phyloP scores from a whole-genome alignment of 2,888 invertebrate genomes.

The Chymomyza caudatula region DNA sequence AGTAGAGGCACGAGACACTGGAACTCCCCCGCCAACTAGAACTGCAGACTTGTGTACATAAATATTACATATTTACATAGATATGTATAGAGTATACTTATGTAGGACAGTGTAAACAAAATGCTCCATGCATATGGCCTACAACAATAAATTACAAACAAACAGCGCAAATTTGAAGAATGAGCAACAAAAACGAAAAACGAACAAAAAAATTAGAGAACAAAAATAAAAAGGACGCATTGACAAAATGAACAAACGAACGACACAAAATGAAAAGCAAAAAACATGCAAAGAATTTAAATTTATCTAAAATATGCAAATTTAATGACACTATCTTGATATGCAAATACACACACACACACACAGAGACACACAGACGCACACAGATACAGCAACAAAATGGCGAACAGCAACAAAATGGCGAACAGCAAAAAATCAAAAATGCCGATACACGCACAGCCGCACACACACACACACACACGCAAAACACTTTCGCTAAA shows the following conservation, averaged over 20 bases:
- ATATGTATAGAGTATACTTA: not conserved
- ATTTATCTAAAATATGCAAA: constrained; percentile 67
- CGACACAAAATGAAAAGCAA: constrained; percentile 23
- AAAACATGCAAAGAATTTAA: constrained; percentile 62
- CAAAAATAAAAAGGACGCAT: constrained; percentile 26
- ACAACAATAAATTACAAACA: constrained; percentile 45
- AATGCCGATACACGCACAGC: constrained; percentile 38
- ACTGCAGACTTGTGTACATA: constrained; percentile 12
- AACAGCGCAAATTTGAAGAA: constrained; percentile 50
- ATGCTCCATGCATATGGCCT: constrained; percentile 35
- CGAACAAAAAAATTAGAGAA: constrained; percentile 6
- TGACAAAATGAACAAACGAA: constrained; percentile 15
- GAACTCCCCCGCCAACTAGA: constrained; percentile 23
- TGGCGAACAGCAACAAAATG: constrained; percentile 15
- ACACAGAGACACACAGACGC: not conserved
- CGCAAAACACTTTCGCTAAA: constrained; percentile 52
- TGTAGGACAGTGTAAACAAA: constrained; percentile 39
- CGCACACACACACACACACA: constrained; percentile 24
- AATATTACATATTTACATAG: constrained; percentile 9
- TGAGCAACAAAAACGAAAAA: constrained; percentile 17
- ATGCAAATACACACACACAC: constrained; percentile 48
- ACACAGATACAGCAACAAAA: constrained; percentile 28
- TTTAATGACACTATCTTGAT: constrained; percentile 66
- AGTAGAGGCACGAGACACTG: constrained; percentile 14
- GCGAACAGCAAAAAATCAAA: constrained; percentile 49